Conservation (phyloP, 92 coral and sea anemone genomes). For the Epizoanthus fatuus region DNA sequence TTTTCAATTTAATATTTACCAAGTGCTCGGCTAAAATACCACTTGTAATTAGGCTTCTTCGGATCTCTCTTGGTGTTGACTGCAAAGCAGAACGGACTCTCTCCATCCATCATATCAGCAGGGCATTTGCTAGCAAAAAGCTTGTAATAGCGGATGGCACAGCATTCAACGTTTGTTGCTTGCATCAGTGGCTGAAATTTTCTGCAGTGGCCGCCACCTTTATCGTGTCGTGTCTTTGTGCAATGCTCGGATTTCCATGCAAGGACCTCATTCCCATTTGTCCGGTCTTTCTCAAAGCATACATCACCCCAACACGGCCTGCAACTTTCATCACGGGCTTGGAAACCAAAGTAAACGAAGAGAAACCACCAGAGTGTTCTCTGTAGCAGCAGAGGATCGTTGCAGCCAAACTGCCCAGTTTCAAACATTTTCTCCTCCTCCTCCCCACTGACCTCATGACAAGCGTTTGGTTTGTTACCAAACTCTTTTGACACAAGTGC, state of each 20-base stretch:
- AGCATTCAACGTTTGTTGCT: slow-evolving; percentile 22
- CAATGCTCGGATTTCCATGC: slow-evolving; percentile 23
- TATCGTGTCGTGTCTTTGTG: slow-evolving; percentile 20
- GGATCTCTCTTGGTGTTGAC: not conserved
- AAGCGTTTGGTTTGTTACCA: slow-evolving; percentile 40
- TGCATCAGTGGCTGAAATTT: slow-evolving; percentile 34
- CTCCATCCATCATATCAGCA: not conserved
- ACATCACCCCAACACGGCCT: slow-evolving; percentile 29
- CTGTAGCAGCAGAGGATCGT: slow-evolving; percentile 14
- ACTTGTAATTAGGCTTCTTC: not conserved
- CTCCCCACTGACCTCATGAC: slow-evolving; percentile 26
- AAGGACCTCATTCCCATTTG: slow-evolving; percentile 17
- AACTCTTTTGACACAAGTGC: slow-evolving; percentile 14
- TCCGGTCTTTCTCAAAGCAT: slow-evolving; percentile 9
- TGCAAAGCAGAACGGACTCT: slow-evolving; percentile 1
- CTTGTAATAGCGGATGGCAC: slow-evolving; percentile 31
- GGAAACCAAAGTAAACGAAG: slow-evolving; percentile 26
- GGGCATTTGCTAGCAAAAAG: slow-evolving; percentile 18
- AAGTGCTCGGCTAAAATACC: slow-evolving; percentile 6
- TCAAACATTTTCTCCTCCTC: slow-evolving; percentile 7
- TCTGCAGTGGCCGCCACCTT: slow-evolving; percentile 29
- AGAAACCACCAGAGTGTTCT: slow-evolving; percentile 30
- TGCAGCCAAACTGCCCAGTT: not conserved
- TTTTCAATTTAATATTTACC: not conserved
- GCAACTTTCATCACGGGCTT: slow-evolving; percentile 28